phyloP scores from a whole-genome alignment of 2,113 vertebrate species.

The Psilopogon haemacephalus region DNA sequence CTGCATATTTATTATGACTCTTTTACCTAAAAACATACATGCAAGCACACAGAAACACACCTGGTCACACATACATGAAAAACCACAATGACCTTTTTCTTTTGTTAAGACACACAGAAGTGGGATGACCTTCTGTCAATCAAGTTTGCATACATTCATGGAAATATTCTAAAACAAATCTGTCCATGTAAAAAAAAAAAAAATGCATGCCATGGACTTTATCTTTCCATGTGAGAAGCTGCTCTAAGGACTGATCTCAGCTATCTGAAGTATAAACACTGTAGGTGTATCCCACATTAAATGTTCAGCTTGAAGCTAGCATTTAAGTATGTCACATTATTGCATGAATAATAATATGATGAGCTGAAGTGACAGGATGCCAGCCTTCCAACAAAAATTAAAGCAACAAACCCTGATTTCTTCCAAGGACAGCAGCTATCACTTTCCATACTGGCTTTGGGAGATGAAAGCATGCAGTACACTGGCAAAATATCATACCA shows the following conservation, averaged over 20 bases:
- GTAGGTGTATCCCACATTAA: slow-evolving; percentile 8
- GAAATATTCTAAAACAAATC: background rate
- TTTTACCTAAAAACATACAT: background rate
- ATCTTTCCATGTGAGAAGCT: slow-evolving; percentile 14
- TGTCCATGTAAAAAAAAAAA: background rate
- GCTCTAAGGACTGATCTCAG: slow-evolving; percentile 7
- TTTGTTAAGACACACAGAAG: background rate
- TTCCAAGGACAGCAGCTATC: background rate
- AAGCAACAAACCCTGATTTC: slow-evolving; percentile 57
- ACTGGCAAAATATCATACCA: background rate
- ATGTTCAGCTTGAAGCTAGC: slow-evolving; percentile 62
- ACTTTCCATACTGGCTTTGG: background rate
- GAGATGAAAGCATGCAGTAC: background rate
- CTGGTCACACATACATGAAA: background rate
- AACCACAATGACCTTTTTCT: background rate
- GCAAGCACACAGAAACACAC: background rate
- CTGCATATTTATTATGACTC: background rate
- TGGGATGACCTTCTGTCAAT: background rate
- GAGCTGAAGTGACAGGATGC: slow-evolving; percentile 57
- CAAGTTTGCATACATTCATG: background rate
- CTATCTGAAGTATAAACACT: slow-evolving; percentile 13
- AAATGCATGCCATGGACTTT: background rate
- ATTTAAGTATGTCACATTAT: slow-evolving; percentile 66
- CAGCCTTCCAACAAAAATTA: slow-evolving; percentile 54
- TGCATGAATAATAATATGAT: slow-evolving; percentile 59